Conservation (phyloP, 2,888 invertebrate species). For the Cecidostiba fungosa region DNA sequence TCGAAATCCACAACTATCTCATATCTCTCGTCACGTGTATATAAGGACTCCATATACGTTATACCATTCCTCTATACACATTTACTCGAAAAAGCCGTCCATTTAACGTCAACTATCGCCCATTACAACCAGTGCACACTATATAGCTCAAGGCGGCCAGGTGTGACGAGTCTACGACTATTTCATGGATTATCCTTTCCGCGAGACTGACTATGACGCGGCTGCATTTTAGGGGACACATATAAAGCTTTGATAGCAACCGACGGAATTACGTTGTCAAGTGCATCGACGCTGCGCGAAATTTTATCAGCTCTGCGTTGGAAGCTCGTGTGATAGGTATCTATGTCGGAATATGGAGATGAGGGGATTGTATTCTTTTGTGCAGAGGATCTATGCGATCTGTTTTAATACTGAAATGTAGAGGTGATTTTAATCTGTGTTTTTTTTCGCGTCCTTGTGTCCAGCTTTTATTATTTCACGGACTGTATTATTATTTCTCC, state of each 20-base stretch:
- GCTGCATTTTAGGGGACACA: not conserved
- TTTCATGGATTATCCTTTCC: not conserved
- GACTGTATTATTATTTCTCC: constrained; percentile 2
- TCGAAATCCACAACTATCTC: too few species aligned
- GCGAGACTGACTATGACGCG: not conserved
- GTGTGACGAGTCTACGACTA: not conserved
- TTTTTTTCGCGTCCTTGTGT: not conserved
- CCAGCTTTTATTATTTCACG: not conserved
- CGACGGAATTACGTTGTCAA: not conserved
- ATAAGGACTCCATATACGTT: too few species aligned
- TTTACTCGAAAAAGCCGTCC: not conserved
- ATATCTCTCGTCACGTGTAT: too few species aligned
- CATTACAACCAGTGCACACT: not conserved
- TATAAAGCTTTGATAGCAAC: not conserved
- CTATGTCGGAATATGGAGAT: not conserved
- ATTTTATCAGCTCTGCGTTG: not conserved
- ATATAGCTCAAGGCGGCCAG: not conserved
- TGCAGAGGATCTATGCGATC: not conserved
- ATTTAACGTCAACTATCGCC: not conserved
- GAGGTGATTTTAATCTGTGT: not conserved
- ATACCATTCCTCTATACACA: not conserved
- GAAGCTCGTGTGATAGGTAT: not conserved
- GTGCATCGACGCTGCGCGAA: not conserved
- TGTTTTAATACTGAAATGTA: not conserved
- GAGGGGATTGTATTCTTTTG: not conserved